phyloP scores from a whole-genome alignment of 2,888 invertebrate genomes.

The Polydesmus complanatus region DNA sequence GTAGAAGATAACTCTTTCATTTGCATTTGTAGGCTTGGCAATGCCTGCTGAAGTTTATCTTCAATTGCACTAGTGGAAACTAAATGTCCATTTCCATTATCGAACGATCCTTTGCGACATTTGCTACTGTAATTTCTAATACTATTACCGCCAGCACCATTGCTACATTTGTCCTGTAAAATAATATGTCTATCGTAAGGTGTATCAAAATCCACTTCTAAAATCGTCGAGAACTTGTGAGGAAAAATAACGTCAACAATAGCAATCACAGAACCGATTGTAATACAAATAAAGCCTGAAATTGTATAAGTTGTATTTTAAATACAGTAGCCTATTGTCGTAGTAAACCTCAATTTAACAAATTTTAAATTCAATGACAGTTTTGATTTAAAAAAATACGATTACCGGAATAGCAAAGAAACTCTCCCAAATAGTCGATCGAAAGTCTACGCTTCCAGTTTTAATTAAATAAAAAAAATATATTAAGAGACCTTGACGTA shows the following conservation, averaged over 20 bases:
- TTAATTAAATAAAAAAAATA: too few relatives aligned
- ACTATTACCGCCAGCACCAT: background rate
- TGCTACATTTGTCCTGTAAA: constrained; percentile 52
- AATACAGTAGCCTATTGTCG: too few relatives aligned
- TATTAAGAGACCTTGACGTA: too few relatives aligned
- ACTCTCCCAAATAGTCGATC: too few relatives aligned
- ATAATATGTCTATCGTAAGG: constrained; percentile 86
- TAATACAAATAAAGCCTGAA: constrained; percentile 58
- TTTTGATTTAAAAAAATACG: too few relatives aligned
- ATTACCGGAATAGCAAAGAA: too few relatives aligned
- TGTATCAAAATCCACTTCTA: constrained; percentile 85
- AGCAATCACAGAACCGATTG: constrained; percentile 65
- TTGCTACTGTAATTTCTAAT: background rate
- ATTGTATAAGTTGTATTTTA: too few relatives aligned
- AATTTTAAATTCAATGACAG: too few relatives aligned
- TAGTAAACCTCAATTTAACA: too few relatives aligned
- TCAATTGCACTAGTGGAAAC: background rate
- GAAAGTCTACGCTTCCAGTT: too few relatives aligned
- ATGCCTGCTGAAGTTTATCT: background rate
- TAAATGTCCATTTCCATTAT: background rate
- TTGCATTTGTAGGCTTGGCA: background rate
- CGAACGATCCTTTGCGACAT: background rate
- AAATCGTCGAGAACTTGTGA: constrained; percentile 77
- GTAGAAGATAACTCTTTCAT: background rate
- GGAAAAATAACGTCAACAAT: constrained; percentile 74